These are phyloP conservation scores for Melipona quadrifasciata DNA, from an alignment of 1,140 invertebrate species.

Conservation along the genomic window DNA sequence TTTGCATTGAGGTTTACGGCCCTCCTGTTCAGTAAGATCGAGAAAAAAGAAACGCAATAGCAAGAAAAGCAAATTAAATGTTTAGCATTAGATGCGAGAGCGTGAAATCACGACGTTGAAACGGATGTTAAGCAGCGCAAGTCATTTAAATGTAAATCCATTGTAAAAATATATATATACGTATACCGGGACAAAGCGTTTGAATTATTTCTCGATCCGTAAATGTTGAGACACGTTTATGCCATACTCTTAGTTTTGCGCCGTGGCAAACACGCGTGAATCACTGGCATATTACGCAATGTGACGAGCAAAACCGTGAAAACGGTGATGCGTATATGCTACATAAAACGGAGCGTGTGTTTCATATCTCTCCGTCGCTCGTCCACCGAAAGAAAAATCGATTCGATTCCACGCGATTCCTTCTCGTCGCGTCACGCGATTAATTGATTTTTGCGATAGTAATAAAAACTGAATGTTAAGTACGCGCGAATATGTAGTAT, in stretches of 20 bases:
- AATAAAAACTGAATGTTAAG: neutral
- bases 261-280: conserved; percentile 44
- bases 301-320: conserved; percentile 26
- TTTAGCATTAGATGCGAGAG: neutral
- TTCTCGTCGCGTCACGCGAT: neutral
- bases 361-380: neutral
- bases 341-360: neutral
- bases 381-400: neutral
- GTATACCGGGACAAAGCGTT: neutral
- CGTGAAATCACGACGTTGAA: neutral
- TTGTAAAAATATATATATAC: neutral
- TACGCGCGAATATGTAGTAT: neutral
- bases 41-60: neutral
- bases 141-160: conserved; percentile 28
- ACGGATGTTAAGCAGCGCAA: neutral
- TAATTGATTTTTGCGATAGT: neutral
- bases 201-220: conserved; percentile 2
- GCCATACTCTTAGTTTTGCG: conserved; percentile 16
- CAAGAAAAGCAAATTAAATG: neutral
- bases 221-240: conserved; percentile 1
- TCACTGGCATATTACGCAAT: conserved; percentile 58
- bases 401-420: neutral
- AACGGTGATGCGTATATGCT: conserved; percentile 4
- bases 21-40: too few species aligned
- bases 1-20: too few species aligned